Evolutionary conservation across 2,888 invertebrate species (phyloP).

Genomic region (Anoplius nigerrimus): DNA sequence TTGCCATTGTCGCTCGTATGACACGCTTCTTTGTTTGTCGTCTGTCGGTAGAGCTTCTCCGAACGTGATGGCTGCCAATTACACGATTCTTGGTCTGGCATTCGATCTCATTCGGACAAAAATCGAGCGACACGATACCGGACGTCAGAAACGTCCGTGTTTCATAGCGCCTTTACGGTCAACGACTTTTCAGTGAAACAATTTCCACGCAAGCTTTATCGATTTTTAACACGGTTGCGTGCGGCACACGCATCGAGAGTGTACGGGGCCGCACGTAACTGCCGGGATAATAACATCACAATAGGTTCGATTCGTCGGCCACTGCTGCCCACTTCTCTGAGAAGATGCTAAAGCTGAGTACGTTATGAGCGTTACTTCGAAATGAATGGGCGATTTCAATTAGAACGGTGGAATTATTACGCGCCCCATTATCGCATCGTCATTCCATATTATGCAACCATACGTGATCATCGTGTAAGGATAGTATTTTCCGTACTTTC

Average conservation of each 20-base stretch:
- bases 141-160: slow-evolving; percentile 9
- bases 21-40: too few relatives aligned
- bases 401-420: too few relatives aligned
- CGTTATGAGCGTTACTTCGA: too few relatives aligned
- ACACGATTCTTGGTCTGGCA: slow-evolving; percentile 57
- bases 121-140: background rate
- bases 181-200: slow-evolving; percentile 58
- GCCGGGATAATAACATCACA: slow-evolving; percentile 37
- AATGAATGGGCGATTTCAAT: too few relatives aligned
- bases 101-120: slow-evolving; percentile 41
- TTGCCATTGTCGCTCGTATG: background rate
- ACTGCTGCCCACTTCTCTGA: too few relatives aligned
- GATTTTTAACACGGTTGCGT: slow-evolving; percentile 53
- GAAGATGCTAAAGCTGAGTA: too few relatives aligned
- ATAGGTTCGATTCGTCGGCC: slow-evolving; percentile 8
- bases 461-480: too few relatives aligned
- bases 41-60: too few relatives aligned
- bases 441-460: too few relatives aligned
- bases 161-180: slow-evolving; percentile 44
- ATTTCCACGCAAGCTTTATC: slow-evolving; percentile 64
- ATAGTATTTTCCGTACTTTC: too few relatives aligned
- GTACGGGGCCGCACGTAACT: slow-evolving; percentile 29
- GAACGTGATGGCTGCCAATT: slow-evolving; percentile 52
- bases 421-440: too few relatives aligned
- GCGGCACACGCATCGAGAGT: slow-evolving; percentile 43